These are phyloP conservation scores for Coryphaenoides rupestris DNA, from an alignment of 2,113 vertebrate species.

Conservation along the genomic window DNA sequence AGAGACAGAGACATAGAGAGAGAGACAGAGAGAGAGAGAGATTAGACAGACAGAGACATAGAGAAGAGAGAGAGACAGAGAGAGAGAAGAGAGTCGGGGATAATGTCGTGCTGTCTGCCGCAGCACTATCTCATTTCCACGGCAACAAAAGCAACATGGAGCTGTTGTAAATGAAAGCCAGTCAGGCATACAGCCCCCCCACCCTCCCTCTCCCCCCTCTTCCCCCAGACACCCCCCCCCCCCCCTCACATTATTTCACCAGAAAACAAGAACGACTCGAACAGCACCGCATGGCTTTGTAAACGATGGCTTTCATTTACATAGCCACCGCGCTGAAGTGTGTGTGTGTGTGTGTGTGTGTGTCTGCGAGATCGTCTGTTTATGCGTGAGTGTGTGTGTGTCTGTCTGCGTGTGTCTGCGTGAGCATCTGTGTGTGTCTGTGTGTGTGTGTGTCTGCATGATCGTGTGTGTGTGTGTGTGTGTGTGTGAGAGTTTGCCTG, in stretches of 20 bases:
- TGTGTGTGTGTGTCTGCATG: background rate
- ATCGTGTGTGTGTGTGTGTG: background rate
- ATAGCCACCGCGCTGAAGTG: background rate
- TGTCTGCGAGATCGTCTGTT: no score
- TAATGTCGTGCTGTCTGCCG: slow-evolving; percentile 55
- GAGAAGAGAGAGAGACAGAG: no score
- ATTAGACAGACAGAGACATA: no score
- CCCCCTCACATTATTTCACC: slow-evolving; percentile 57
- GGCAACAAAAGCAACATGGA: slow-evolving; percentile 64
- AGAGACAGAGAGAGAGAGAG: background rate
- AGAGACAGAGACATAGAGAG: no score
- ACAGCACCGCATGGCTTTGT: slow-evolving; percentile 42
- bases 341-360: no score
- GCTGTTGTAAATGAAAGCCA: slow-evolving; percentile 67
- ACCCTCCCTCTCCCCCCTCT: slow-evolving; percentile 31
- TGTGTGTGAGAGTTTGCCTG: background rate
- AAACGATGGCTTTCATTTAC: slow-evolving; percentile 19
- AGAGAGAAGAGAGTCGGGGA: no score
- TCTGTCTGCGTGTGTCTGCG: no score
- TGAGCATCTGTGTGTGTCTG: background rate
- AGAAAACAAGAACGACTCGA: slow-evolving; percentile 51
- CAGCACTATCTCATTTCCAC: slow-evolving; percentile 64
- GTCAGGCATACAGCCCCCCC: slow-evolving; percentile 60
- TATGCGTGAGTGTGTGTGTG: background rate
- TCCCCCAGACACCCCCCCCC: slow-evolving; percentile 52